Conservation (phyloP, 2,113 vertebrate genomes). For the Chaetodon trifascialis region DNA sequence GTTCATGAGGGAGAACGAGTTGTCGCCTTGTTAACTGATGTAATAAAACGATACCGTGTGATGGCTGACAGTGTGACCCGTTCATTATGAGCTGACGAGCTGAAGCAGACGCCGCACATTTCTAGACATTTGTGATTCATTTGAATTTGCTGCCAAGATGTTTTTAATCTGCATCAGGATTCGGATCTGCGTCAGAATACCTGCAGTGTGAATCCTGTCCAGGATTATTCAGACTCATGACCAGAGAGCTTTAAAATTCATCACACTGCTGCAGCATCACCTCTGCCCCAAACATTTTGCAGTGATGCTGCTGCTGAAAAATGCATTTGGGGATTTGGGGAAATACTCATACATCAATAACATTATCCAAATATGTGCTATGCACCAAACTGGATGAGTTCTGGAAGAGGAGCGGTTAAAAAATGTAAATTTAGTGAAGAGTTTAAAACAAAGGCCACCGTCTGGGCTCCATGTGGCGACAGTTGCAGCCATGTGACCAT, state of each 20-base stretch:
- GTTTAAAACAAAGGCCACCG: not conserved
- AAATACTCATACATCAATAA: not conserved
- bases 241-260: not conserved
- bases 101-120: too few relatives aligned
- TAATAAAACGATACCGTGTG: slow-evolving; percentile 75
- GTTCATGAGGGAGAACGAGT: slow-evolving; percentile 45
- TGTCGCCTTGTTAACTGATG: slow-evolving; percentile 71
- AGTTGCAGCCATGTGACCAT: too few relatives aligned
- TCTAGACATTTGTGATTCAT: too few relatives aligned
- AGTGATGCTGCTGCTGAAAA: not conserved
- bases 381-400: not conserved
- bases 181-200: too few relatives aligned
- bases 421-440: not conserved
- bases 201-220: not conserved
- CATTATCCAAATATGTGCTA: not conserved
- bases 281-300: not conserved
- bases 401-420: not conserved
- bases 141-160: too few relatives aligned
- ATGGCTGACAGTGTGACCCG: not conserved
- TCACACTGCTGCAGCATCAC: not conserved
- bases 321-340: not conserved
- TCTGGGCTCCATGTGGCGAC: too few relatives aligned
- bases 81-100: too few relatives aligned
- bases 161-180: too few relatives aligned
- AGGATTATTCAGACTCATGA: not conserved